These are phyloP conservation scores for Dissostichus mawsoni DNA, from an alignment of 2,113 vertebrate genomes.

Conservation along the genomic window DNA sequence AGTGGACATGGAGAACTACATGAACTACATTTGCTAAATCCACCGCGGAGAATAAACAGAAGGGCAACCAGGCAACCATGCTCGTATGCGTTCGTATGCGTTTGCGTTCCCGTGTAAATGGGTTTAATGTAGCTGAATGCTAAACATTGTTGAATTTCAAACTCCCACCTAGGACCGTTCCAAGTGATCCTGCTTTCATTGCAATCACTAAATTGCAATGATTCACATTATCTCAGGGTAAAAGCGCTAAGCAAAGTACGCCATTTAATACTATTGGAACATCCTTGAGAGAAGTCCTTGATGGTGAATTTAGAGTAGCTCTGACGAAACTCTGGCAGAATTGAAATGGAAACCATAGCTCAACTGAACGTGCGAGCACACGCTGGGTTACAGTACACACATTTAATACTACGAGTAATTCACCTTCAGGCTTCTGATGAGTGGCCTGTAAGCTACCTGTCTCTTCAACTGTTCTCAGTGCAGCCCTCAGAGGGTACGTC, in stretches of 20 bases:
- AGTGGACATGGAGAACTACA: too few species aligned
- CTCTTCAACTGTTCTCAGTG: constrained; percentile 58
- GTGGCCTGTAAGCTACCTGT: constrained; percentile 59
- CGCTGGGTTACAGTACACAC: constrained; percentile 33
- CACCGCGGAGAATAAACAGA: too few species aligned
- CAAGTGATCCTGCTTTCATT: constrained; percentile 45
- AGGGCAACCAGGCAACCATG: too few species aligned
- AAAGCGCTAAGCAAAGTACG: constrained; percentile 47
- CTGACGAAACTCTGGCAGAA: constrained; percentile 20
- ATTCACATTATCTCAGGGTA: constrained; percentile 52
- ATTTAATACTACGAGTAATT: constrained; percentile 37
- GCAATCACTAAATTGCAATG: constrained; percentile 56
- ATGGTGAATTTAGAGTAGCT: constrained; percentile 41
- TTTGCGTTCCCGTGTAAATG: too few species aligned
- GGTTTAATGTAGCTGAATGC: not conserved
- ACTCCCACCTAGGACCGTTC: constrained; percentile 23
- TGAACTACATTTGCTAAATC: too few species aligned
- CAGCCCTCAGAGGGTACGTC: constrained; percentile 50
- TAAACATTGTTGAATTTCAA: constrained; percentile 22
- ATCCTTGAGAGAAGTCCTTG: constrained; percentile 67
- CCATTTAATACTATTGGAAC: constrained; percentile 51
- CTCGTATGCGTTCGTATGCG: too few species aligned
- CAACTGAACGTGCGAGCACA: not conserved
- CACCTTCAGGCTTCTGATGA: constrained; percentile 58
- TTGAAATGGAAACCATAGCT: constrained; percentile 48